Evolutionary conservation across 2,797 vertebrate genomes (phyloP), one percentile per base, ranked within the genome.

Genomic region (Sardinella longiceps): DNA sequence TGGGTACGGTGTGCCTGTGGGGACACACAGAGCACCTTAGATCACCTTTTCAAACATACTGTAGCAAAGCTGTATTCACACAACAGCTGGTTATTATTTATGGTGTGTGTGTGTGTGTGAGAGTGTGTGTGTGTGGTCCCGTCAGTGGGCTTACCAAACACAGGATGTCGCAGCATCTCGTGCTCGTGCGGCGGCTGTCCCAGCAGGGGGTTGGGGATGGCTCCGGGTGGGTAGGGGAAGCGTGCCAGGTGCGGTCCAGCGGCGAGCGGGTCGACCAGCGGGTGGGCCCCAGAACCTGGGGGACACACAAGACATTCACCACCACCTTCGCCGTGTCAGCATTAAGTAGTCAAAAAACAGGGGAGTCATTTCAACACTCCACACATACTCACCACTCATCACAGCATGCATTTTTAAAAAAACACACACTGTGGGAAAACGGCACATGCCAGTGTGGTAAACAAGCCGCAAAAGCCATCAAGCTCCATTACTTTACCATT

Each of bases 101-200:
- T 43, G 51, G 4, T 30, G 43, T 5, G n/a, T 18, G 33, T 46
- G 6, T 46, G 14, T 45, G 5, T 45, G 51, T 0, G 18, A 53
- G 12, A 23, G 0, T 3, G 51, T 20, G 6, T 0, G 3, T 37
- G 48, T n/a, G 56, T 60, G 2, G 14, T 37, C 28, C 18, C n/a
- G n/a, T n/a, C 5, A 15, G 33, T 1, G 39, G 33, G 7, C 97
- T 92, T 92, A 99, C 98, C 98, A 10, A 99, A 99, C 83, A 99
- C 96, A 0, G 98, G 98, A 91, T 99, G 98, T 86, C 98, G 96
- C 74, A 99, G 97, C 98, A 99, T 99, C 95, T 99, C 98, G 82
- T 99, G 98, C 93, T 99, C 98, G 0, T 99, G 98, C 7, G 97
- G 98, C 1, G 95, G 96, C 92, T 99, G 98, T 84, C 96, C 96